These are phyloP conservation scores for Palloptera scutellata DNA, from an alignment of 2,888 invertebrate species.

Conservation along the genomic window DNA sequence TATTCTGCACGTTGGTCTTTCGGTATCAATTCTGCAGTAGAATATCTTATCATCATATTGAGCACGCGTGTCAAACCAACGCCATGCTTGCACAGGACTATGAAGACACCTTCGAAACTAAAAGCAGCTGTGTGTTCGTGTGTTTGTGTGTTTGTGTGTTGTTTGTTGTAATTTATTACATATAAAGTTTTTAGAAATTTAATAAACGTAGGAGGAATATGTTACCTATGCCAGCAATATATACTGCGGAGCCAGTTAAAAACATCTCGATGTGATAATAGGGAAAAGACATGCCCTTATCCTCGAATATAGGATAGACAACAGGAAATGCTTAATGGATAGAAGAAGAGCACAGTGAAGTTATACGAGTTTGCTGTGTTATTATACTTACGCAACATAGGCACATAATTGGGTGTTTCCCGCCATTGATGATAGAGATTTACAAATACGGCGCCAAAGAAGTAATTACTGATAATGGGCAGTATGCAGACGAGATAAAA, in stretches of 20 bases:
- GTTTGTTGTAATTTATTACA: not conserved
- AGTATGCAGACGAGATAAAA: conserved; percentile 43
- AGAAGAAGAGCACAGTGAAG: not conserved
- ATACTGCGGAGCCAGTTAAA: conserved; percentile 38
- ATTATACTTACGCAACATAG: conserved; percentile 47
- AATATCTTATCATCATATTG: conserved; percentile 33
- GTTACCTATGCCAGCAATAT: conserved; percentile 47
- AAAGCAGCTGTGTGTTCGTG: conserved; percentile 45
- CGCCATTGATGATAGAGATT: conserved; percentile 45
- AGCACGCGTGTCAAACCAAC: conserved; percentile 50
- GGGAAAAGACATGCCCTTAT: conserved; percentile 50
- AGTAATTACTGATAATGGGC: conserved; percentile 42
- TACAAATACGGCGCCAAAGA: conserved; percentile 39
- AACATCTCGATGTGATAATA: conserved; percentile 51
- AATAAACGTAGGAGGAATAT: not conserved
- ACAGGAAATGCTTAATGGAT: conserved; percentile 45
- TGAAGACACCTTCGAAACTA: conserved; percentile 55
- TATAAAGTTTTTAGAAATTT: not conserved
- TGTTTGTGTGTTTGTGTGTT: not conserved
- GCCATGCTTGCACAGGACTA: conserved; percentile 50
- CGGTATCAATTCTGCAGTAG: conserved; percentile 51
- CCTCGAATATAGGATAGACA: conserved; percentile 51
- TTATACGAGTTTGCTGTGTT: not conserved
- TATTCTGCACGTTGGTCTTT: conserved; percentile 48
- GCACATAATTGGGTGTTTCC: conserved; percentile 40